A percentile compares a stretch with the other conserved stretches of the same genome.
Evolutionary conservation across 2,113 vertebrate species (phyloP).

Genomic region (Sorex fumeus): DNA sequence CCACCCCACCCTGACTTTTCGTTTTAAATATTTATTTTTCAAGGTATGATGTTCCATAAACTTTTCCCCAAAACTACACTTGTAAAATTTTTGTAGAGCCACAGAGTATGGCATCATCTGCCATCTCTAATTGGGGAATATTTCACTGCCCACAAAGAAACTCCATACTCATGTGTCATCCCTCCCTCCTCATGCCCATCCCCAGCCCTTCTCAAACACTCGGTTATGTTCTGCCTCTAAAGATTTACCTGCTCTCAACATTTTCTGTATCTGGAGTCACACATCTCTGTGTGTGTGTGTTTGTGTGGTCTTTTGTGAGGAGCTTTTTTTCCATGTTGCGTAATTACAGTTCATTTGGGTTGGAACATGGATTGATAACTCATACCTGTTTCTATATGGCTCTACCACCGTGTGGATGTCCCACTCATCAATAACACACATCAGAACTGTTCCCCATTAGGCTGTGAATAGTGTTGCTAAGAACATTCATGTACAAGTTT

Average conservation of each 20-base stretch:
- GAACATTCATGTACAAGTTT: too few species aligned
- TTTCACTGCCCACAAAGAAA: background rate
- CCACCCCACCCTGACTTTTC: background rate
- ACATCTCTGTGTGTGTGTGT: too few species aligned
- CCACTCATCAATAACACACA: accelerated
- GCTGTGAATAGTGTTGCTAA: accelerated
- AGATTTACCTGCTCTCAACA: background rate
- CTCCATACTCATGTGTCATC: too few species aligned
- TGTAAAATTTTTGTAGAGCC: background rate
- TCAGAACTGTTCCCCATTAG: background rate
- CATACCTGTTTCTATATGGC: background rate
- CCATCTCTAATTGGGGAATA: background rate
- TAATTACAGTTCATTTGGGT: too few species aligned
- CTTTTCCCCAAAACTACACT: background rate
- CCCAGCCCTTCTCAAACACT: background rate
- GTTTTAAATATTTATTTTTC: background rate
- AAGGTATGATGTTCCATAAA: background rate
- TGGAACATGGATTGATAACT: accelerated
- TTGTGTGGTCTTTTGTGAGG: background rate
- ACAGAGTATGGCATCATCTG: background rate
- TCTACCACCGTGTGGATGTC: background rate
- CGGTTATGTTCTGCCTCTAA: too few species aligned
- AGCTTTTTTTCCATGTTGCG: background rate
- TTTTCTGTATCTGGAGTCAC: background rate
- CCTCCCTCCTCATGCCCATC: background rate